Base-by-base conservation (phyloP, 2,888 invertebrate species). In the Ditylenchus weischeri region DNA sequence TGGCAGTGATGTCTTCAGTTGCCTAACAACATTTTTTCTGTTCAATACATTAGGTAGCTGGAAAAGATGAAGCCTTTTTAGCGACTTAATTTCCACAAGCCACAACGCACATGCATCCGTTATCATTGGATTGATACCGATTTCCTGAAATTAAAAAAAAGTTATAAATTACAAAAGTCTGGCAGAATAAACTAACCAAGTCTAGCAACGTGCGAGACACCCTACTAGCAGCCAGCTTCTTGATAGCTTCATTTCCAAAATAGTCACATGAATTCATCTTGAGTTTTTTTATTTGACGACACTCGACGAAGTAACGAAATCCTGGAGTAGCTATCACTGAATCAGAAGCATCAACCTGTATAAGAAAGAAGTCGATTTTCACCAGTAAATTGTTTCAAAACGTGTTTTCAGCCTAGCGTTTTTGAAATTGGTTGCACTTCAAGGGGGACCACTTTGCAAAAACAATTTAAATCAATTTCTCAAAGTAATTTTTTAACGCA, bases 231-330 rank as follows among this genome's bases (percentile, higher is more conserved):
- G 79, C 76, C 63, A 81, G 61, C 48, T 73, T 71, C 49, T 74
- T 59, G 23, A 81, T 50, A 15, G 74, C 81, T 18, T 75, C 75
- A 62, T 81, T 78, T 3, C 77, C 78, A 59, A 81, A 81, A 70
- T 78, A 81, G 60, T 81, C 79, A 61, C 80, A 80, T 64, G 79
- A 82, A 65, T 82, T 82, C 36, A 79, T 64, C 61, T 78, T 78
- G 59, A 79, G 58, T 35, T 69, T 67, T 18, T 74, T 71, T 1
- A 79, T 47, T 19, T 70, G 65, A 21, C 75, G 71, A 57, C 79
- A 73, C 69, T 81, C 76, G 10, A 62, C 54, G 23, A 81, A 71
- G 70, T 79, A 80, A 19, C 68, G 70, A 71, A 81, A 81, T 43
- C 81, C 81, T 54, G 72, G 73, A 65, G 80, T 76, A 10, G 78